These are phyloP conservation scores for Liodrosophila aerea DNA, from an alignment of 2,888 invertebrate genomes.

Conservation along the genomic window DNA sequence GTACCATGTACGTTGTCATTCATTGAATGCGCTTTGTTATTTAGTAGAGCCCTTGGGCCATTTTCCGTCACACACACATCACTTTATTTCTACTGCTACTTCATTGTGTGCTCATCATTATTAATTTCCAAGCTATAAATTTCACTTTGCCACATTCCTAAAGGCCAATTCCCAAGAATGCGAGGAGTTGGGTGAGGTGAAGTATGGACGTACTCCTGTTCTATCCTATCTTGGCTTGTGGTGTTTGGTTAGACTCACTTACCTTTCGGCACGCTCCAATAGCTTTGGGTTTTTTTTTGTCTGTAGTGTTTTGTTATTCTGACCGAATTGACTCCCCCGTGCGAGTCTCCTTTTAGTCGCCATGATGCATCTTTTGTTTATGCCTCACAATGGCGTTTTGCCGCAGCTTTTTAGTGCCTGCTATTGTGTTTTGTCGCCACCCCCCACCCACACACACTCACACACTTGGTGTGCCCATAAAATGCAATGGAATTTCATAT, in stretches of 20 bases:
- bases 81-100: slow-evolving; percentile 58
- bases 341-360: slow-evolving; percentile 34
- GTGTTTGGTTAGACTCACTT: slow-evolving; percentile 31
- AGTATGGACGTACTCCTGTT: too few species aligned
- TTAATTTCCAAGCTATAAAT: slow-evolving; percentile 76
- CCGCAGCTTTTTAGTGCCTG: slow-evolving; percentile 70
- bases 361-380: slow-evolving; percentile 70
- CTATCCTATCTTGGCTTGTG: slow-evolving; percentile 7
- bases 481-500: slow-evolving; percentile 76
- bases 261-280: slow-evolving; percentile 69
- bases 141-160: slow-evolving; percentile 73
- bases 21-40: slow-evolving; percentile 49
- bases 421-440: slow-evolving; percentile 49
- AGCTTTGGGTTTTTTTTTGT: slow-evolving; percentile 38
- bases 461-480: slow-evolving; percentile 50
- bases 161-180: slow-evolving; percentile 55
- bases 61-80: slow-evolving; percentile 33
- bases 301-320: slow-evolving; percentile 50
- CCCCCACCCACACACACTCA: slow-evolving; percentile 14
- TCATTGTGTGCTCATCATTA: slow-evolving; percentile 72
- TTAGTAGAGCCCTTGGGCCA: slow-evolving; percentile 39
- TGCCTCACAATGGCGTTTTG: slow-evolving; percentile 65
- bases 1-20: too few species aligned
- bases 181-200: too few species aligned
- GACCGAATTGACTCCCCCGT: slow-evolving; percentile 54